Evolutionary conservation across 2,888 invertebrate genomes (phyloP), one percentile per base, ranked within the genome.

Genomic region (Brachynemurus nebulosus): DNA sequence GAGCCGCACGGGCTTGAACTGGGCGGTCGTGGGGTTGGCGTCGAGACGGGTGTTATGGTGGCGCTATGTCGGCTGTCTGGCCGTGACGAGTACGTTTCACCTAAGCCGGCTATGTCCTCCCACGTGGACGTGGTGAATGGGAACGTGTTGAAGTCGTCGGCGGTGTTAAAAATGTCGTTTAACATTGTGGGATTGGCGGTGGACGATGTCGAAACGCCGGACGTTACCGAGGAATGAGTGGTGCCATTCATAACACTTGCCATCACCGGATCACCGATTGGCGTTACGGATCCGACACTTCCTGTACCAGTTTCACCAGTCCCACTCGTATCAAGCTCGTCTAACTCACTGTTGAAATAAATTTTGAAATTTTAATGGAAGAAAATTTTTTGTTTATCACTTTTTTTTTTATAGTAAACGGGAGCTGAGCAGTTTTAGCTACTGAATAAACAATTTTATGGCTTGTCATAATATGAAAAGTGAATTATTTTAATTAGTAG

Each of bases 231-330:
- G 42, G 47, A 48, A 34, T 33, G 25, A 46, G 47, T 51, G 8
- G 62, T 57, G 44, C 84, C 83, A 66, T 84, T 84, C 52, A 79
- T 72, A 49, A 82, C 71, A 52, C 73, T 77, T 43, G 80, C 75
- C 80, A 84, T 80, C 51, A 82, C 65, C 17, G 83, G 83, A 7
- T 82, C 82, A 51, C 82, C 82, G 50, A 80, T 71, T 59, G 64
- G 60, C 66, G 45, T 63, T n/a, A n/a, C n/a, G 66, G 47, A 48
- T 50, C 51, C 53, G 54, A 66, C 42, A 47, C 54, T 34, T 61
- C 61, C 46, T 59, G 58, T 21, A 60, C 62, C 30, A 61, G 59
- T 50, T 63, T 63, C 14, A 59, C 54, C 14, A 58, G 57, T 42
- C 5, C 20, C 20, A 12, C 27, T 18, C 9, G 23, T 19, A 20